Evolutionary conservation across 2,113 vertebrate genomes (phyloP), one percentile per base, ranked within the genome.

Genomic region (Himantopus leucocephalus): DNA sequence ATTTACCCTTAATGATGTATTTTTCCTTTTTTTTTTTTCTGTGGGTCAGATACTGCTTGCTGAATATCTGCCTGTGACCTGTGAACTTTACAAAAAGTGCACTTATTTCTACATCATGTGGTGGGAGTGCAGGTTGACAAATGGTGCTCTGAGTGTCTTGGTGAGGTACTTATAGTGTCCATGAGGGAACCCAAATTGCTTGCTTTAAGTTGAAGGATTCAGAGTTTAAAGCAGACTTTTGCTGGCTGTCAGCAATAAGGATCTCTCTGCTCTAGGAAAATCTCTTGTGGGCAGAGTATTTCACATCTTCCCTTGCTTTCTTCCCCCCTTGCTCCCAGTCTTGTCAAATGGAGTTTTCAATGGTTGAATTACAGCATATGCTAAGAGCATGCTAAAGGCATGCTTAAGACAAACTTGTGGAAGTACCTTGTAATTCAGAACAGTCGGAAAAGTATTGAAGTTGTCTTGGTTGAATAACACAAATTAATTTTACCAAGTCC

Each of bases 101-200:
- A 9, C 8, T 56, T 53, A 24, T 6, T 90, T 67, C 59, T 60
- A 62, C 8, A 6, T 14, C 2, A 2, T 0, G 0, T 75, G 37
- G 12, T 93, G n/a, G 24, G 62, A 53, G 21, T 45, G 47, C 39
- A 27, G 23, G 10, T 7, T 93, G 60, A 37, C 52, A 78, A 41
- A 34, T 1, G 4, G 47, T 63, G 39, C 32, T 88, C 18, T 41
- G 22, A 56, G 35, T 45, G 12, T 30, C 70, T 60, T 56, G 26
- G 16, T n/a, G 20, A 50, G 23, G 14, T 56, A 39, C 32, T 48
- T n/a, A 0, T 12, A 22, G 34, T 35, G 27, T 58, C 22, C 0
- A 1, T n/a, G 45, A 71, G 34, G 56, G 26, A 87, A 53, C 14
- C 8, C 70, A 32, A 3, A 58, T 41, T 1, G 2, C 19, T 63